These are phyloP conservation scores for Sclerodermus sp. DNA, from an alignment of 2,888 invertebrate species.

Conservation along the genomic window DNA sequence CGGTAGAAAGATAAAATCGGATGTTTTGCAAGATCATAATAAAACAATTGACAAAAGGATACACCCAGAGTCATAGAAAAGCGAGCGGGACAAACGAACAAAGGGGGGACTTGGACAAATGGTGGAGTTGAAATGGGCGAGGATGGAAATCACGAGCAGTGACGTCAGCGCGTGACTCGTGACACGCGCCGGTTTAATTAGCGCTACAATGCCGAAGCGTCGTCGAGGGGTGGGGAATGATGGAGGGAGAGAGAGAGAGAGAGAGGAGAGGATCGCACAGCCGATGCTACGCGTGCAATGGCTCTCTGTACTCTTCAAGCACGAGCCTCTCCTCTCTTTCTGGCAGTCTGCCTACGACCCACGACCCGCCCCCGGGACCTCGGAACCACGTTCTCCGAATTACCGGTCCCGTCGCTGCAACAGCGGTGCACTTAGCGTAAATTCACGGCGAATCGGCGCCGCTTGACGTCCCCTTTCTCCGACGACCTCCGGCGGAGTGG, in stretches of 20 bases:
- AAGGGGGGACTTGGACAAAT: constrained; percentile 14
- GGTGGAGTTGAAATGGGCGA: too few species aligned
- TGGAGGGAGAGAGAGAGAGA: constrained; percentile 3
- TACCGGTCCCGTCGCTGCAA: constrained; percentile 48
- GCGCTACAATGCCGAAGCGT: constrained; percentile 49
- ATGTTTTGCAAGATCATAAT: too few species aligned
- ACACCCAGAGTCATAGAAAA: constrained; percentile 29
- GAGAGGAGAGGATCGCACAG: not conserved
- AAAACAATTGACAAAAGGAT: too few species aligned
- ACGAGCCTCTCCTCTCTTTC: constrained; percentile 37
- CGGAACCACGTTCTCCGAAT: constrained; percentile 53
- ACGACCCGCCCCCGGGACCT: constrained; percentile 47
- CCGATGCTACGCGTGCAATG: not conserved
- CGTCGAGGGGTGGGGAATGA: constrained; percentile 23
- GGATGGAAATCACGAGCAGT: constrained; percentile 43
- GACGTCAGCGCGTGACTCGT: constrained; percentile 50
- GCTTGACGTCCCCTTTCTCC: constrained; percentile 33
- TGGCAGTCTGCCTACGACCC: constrained; percentile 53
- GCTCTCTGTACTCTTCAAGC: not conserved
- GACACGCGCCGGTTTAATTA: constrained; percentile 54
- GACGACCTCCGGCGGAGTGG: constrained; percentile 10
- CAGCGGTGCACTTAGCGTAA: constrained; percentile 49
- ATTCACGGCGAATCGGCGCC: constrained; percentile 43
- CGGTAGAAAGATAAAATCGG: too few species aligned
- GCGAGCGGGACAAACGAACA: constrained; percentile 18